These are phyloP conservation scores for Andrena trimmerana DNA, from an alignment of 2,888 invertebrate genomes.

Conservation along the genomic window DNA sequence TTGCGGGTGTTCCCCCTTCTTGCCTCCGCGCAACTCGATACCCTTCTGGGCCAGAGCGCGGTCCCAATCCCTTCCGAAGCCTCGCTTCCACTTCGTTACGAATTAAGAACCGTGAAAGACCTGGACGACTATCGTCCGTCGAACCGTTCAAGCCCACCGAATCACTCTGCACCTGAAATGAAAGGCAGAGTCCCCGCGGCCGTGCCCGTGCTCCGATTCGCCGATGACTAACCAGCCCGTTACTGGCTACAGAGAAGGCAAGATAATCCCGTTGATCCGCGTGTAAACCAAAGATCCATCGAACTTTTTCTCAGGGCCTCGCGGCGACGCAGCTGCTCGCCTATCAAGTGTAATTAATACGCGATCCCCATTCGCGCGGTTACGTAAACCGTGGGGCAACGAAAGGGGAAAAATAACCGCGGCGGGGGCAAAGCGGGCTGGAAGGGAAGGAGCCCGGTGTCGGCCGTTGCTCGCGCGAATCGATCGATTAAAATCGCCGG, in stretches of 20 bases:
- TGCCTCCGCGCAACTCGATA: constrained; percentile 23
- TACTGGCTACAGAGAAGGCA: background rate
- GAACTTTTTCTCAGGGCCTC: constrained; percentile 34
- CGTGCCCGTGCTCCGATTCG: background rate
- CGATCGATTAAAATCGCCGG: constrained; percentile 60
- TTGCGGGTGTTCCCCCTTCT: constrained; percentile 45
- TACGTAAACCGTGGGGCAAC: constrained; percentile 42
- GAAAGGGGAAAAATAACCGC: constrained; percentile 14
- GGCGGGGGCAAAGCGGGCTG: constrained; percentile 3
- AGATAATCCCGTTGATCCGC: constrained; percentile 31
- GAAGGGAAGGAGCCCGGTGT: background rate
- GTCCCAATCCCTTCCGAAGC: background rate
- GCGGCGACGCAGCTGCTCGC: constrained; percentile 28
- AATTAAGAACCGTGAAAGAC: constrained; percentile 12
- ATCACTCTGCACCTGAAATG: too few species aligned
- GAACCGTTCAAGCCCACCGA: background rate
- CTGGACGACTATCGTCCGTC: background rate
- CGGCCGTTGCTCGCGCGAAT: constrained; percentile 19
- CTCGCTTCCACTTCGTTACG: background rate
- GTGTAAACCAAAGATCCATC: constrained; percentile 36
- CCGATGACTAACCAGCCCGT: constrained; percentile 1
- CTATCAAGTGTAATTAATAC: constrained; percentile 51
- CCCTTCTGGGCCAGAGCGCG: constrained; percentile 8
- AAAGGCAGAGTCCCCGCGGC: too few species aligned
- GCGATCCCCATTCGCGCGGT: constrained; percentile 40